These are phyloP conservation scores for Muricea muricata DNA, from an alignment of 92 coral and sea anemone species.

Conservation along the genomic window DNA sequence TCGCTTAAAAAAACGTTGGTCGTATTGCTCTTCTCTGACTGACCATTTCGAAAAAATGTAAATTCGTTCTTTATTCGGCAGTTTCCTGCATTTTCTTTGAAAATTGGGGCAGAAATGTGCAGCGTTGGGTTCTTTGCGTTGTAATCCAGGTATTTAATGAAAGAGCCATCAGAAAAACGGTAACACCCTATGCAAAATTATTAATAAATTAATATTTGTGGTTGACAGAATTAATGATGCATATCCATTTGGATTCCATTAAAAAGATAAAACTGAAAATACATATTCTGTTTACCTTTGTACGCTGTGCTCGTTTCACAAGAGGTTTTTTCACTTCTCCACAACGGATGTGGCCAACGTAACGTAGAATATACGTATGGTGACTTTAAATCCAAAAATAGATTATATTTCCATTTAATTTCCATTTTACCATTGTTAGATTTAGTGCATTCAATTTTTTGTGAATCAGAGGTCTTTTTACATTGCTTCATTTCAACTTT, in stretches of 20 bases:
- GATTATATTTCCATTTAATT: too few species aligned
- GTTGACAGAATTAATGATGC: too few species aligned
- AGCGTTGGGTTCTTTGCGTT: not conserved
- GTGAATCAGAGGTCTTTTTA: not conserved
- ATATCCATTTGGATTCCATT: too few species aligned
- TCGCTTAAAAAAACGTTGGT: not conserved
- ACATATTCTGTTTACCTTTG: not conserved
- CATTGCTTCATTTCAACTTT: not conserved
- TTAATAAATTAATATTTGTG: too few species aligned
- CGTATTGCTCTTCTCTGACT: not conserved
- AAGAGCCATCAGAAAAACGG: constrained; percentile 27
- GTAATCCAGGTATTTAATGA: not conserved
- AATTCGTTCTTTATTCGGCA: not conserved
- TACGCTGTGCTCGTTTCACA: not conserved
- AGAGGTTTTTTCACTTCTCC: not conserved
- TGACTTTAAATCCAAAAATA: too few species aligned
- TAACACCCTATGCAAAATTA: constrained; percentile 7
- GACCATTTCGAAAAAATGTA: not conserved
- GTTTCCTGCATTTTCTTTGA: not conserved
- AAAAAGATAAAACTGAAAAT: too few species aligned
- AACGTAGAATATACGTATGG: too few species aligned
- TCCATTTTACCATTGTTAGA: too few species aligned
- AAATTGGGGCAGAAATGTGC: constrained; percentile 22
- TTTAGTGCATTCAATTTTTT: not conserved
- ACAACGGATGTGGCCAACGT: not conserved